Percentiles rank a stretch among this genome's conserved stretches.
These are phyloP conservation scores for Hyles vespertilio DNA, from an alignment of 1,140 invertebrate species.

Conservation along the genomic window DNA sequence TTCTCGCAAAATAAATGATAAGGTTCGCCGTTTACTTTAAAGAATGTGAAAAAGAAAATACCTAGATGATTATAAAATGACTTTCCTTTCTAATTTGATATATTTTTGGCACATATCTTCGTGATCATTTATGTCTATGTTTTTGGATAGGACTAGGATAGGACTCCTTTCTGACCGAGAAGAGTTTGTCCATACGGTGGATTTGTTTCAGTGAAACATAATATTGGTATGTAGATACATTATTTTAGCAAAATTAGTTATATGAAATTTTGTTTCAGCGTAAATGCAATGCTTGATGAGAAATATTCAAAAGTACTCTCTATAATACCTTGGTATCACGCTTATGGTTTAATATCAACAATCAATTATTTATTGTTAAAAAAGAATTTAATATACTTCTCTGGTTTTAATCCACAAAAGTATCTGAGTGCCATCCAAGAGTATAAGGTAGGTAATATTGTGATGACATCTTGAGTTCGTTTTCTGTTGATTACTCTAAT, in stretches of 20 bases:
- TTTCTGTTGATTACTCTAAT: not conserved
- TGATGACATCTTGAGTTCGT: not conserved
- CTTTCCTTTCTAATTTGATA: too few relatives aligned
- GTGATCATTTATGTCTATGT: too few relatives aligned
- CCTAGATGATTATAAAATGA: too few relatives aligned
- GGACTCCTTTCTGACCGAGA: too few relatives aligned
- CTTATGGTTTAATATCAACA: conserved; percentile 42
- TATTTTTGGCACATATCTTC: too few relatives aligned
- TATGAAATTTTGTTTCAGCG: not conserved
- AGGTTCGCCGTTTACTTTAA: not conserved
- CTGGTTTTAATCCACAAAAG: conserved; percentile 35
- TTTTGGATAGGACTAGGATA: too few relatives aligned
- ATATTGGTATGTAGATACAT: not conserved
- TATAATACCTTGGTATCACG: conserved; percentile 47
- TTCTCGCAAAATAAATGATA: not conserved
- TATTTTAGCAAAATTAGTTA: not conserved
- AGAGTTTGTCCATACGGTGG: too few relatives aligned
- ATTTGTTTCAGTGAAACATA: not conserved
- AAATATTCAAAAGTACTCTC: conserved; percentile 20
- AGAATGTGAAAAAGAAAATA: too few relatives aligned
- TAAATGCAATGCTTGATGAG: not conserved
- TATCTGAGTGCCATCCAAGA: conserved; percentile 52
- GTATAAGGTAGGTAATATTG: conserved; percentile 40
- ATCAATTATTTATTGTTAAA: conserved; percentile 31
- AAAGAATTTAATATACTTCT: conserved; percentile 35